phyloP scores from a whole-genome alignment of 2,797 vertebrate species.

The Triplophysa yarkandensis region DNA sequence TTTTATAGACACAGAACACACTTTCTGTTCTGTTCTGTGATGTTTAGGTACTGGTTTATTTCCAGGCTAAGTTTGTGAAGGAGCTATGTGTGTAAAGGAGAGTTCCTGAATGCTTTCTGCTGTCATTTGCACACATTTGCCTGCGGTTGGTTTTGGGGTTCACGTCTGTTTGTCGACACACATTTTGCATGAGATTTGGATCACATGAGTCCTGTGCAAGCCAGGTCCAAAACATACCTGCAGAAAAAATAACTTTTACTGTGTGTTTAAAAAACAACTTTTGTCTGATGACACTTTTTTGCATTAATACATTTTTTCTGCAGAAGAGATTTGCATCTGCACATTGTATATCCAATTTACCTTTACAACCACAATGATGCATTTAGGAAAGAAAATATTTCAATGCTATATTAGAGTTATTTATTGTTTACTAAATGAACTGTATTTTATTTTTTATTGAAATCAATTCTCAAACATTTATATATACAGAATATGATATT shows the following conservation, averaged over 20 bases:
- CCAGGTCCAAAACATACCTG: background rate
- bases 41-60: background rate
- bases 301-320: background rate
- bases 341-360: background rate
- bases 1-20: no score
- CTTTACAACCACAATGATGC: background rate
- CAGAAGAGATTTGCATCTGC: background rate
- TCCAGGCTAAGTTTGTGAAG: background rate
- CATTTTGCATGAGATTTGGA: slow-evolving; percentile 31
- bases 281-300: background rate
- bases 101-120: background rate
- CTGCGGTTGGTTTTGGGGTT: slow-evolving; percentile 9
- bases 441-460: no score
- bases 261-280: background rate
- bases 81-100: no score
- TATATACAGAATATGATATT: no score
- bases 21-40: no score
- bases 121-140: slow-evolving; percentile 25
- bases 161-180: slow-evolving; percentile 1
- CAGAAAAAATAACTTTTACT: background rate
- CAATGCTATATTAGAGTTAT: background rate
- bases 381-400: no score
- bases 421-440: no score
- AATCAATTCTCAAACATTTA: no score
- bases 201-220: background rate